phyloP scores from a whole-genome alignment of 2,888 invertebrate species.

The Limnephilus marmoratus region DNA sequence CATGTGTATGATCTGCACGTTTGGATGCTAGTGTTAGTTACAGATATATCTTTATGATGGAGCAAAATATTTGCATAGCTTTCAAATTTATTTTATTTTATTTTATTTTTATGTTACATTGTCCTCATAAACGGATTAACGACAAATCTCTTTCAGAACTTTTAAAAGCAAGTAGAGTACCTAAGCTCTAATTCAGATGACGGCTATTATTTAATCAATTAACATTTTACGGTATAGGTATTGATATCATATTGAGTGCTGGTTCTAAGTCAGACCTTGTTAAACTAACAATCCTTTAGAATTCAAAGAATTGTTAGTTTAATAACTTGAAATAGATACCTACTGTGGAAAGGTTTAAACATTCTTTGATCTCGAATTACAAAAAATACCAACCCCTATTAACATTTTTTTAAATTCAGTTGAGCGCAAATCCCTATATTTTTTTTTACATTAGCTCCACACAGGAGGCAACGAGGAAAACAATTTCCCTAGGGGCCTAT shows the following conservation, averaged over 20 bases:
- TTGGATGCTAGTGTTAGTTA: not conserved
- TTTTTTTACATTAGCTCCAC: no score
- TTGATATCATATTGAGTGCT: no score
- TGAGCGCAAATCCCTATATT: not conserved
- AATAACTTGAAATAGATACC: no score
- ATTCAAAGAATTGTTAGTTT: no score
- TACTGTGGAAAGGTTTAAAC: not conserved
- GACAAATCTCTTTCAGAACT: not conserved
- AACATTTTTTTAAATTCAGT: not conserved
- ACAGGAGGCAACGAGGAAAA: no score
- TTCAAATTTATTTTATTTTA: not conserved
- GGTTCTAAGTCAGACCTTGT: no score
- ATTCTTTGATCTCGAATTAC: not conserved
- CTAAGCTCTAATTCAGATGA: no score
- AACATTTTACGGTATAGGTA: no score
- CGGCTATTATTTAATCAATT: no score
- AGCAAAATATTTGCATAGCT: not conserved
- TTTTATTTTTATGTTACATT: not conserved
- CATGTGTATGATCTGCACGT: not conserved
- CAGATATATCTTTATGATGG: not conserved
- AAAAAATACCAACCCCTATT: not conserved
- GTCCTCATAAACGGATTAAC: not conserved
- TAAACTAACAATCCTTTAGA: no score
- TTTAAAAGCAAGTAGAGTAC: no score
- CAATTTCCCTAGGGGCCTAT: no score